Percentiles rank a stretch among this genome's conserved stretches.
Evolutionary conservation across 2,113 vertebrate genomes (phyloP).

Genomic region (Chaetodon trifascialis): DNA sequence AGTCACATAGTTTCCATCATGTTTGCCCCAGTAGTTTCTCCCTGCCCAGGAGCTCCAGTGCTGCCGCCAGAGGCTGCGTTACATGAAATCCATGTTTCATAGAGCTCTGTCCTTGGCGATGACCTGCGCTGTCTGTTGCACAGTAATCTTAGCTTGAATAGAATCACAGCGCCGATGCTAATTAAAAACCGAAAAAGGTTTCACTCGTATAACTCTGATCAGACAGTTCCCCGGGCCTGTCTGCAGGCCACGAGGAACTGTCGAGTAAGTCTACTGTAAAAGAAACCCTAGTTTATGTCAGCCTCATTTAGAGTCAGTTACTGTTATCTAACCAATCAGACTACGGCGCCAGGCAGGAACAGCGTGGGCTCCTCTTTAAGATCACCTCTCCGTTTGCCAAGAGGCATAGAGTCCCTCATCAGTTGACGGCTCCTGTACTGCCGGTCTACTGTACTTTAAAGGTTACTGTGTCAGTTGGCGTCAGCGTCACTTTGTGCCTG

Average conservation of each 20-base stretch:
- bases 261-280: neutral
- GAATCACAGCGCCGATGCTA: neutral
- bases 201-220: neutral
- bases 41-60: neutral
- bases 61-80: neutral
- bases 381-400: constrained; percentile 32
- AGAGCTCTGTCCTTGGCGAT: constrained; percentile 3
- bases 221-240: neutral
- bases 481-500: constrained; percentile 54
- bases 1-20: neutral
- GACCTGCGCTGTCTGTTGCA: neutral
- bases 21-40: constrained; percentile 5
- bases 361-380: constrained; percentile 40
- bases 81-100: neutral
- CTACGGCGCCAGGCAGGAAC: constrained; percentile 2
- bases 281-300: neutral
- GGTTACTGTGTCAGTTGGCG: constrained; percentile 59
- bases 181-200: constrained; percentile 3
- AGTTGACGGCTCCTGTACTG: constrained; percentile 31
- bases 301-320: neutral
- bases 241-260: neutral
- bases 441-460: constrained; percentile 57
- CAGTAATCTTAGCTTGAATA: neutral
- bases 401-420: constrained; percentile 12
- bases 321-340: neutral